A percentile compares a stretch with the other conserved stretches of the same genome.
These are phyloP conservation scores for Halichoerus grypus DNA, from an alignment of 2,113 vertebrate genomes.

Conservation along the genomic window DNA sequence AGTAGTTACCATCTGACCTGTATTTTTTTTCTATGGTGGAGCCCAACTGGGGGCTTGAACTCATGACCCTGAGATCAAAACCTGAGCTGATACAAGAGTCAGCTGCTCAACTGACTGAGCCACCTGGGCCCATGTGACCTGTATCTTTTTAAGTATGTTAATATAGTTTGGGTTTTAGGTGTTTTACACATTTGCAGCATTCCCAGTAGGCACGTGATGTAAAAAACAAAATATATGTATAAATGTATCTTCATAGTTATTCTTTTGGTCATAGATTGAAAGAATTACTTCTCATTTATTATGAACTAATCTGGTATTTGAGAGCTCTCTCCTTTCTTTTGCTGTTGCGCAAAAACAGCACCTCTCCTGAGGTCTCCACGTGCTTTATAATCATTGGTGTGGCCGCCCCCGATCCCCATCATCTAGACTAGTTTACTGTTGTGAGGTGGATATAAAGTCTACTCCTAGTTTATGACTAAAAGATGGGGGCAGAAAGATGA, in stretches of 20 bases:
- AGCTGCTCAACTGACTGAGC: not conserved
- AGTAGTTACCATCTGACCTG: not conserved
- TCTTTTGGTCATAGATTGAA: not conserved
- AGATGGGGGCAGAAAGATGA: not conserved
- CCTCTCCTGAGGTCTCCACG: not conserved
- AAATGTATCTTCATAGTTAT: not conserved
- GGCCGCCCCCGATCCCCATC: not conserved
- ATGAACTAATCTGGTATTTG: not conserved
- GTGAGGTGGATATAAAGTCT: not conserved
- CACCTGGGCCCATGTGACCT: not conserved
- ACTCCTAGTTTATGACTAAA: not conserved
- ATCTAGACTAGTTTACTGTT: not conserved
- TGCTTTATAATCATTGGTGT: not conserved
- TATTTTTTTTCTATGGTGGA: not conserved
- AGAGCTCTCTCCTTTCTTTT: not conserved
- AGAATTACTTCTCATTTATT: not conserved
- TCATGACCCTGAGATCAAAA: not conserved
- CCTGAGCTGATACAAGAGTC: not conserved
- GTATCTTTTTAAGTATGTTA: conserved; percentile 12
- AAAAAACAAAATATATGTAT: not conserved
- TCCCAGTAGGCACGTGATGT: not conserved
- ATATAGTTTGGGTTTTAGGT: conserved; percentile 7
- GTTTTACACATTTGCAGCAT: not conserved
- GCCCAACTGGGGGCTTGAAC: not conserved
- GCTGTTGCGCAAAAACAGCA: not conserved